Evolutionary conservation across 1,140 invertebrate genomes (phyloP), one percentile per base, ranked within the genome.

Genomic region (Megathymus violae): DNA sequence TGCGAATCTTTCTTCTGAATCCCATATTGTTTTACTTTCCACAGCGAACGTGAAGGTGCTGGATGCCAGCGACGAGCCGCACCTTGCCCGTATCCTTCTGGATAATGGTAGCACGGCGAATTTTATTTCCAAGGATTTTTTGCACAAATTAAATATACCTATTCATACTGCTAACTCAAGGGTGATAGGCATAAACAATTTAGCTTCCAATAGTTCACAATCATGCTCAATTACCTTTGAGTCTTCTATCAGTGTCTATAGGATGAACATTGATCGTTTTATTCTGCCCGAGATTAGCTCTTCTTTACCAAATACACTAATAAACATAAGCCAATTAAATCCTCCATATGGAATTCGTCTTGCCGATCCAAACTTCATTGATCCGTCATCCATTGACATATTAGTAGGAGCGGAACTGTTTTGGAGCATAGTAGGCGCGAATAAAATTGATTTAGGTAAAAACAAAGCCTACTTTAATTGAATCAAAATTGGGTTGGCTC

Each of bases 401-500:
- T 52, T 65, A 38, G 56, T 65, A 9, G 63, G 63, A 19, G 63
- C 63, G 3, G 63, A 60, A 5, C 13, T 60, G 17, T 60, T 65
- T 60, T 67, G 59, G 59, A 17, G 43, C 10, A 62, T 76, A 31
- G 52, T 76, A 62, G 9, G 36, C 9, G 36, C 11, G 10, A 70
- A 66, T 31, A 54, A 40, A 5, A 71, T 76, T 48, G 31, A 69
- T 13, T 67, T 76, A 56, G 64, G 63, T 2, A 73, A 69, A 64
- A 60, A 72, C 22, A 22, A n/a, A 63, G 41, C 73, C 73, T 19
- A 72, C 60, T 6, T 62, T 69, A 16, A 56, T 54, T 41, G 56
- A 70, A 50, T 64, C 64, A 0, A 76, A 69, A 64, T 48, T 72
- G 15, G 73, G 70, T 58, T 72, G 74, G 74, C n/a, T 76, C 3